These are phyloP conservation scores for Erebia epiphron DNA, from an alignment of 2,888 invertebrate species.

Conservation along the genomic window DNA sequence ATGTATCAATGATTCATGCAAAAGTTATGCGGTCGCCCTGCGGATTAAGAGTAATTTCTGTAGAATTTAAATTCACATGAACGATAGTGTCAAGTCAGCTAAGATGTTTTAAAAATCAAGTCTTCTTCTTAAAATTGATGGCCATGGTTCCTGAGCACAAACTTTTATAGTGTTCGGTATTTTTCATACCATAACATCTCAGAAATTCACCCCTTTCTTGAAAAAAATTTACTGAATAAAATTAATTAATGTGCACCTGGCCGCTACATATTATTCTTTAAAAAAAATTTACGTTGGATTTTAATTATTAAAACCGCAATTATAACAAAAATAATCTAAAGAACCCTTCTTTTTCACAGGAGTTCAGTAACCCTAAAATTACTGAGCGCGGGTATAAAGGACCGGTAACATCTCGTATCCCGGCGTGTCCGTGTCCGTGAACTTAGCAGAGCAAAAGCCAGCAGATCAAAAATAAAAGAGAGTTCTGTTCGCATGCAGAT, in stretches of 20 bases:
- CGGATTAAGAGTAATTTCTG: too few species aligned
- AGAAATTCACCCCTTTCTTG: background rate
- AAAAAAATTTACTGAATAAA: background rate
- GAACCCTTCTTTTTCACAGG: conserved; percentile 31
- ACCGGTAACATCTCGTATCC: conserved; percentile 40
- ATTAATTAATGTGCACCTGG: conserved; percentile 1
- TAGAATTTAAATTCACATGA: too few species aligned
- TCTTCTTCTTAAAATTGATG: background rate
- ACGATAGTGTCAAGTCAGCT: too few species aligned
- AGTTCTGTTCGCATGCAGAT: too few species aligned
- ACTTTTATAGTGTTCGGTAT: background rate
- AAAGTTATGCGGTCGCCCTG: too few species aligned
- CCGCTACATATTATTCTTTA: background rate
- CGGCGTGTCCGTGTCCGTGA: too few species aligned
- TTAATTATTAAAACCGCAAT: conserved; percentile 17
- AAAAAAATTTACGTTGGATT: background rate
- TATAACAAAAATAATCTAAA: background rate
- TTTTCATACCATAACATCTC: background rate
- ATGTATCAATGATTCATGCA: too few species aligned
- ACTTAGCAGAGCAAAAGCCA: too few species aligned
- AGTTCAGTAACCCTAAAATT: conserved; percentile 59
- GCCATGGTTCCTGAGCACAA: background rate
- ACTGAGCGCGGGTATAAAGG: conserved; percentile 46
- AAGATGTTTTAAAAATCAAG: too few species aligned
- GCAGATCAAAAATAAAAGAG: too few species aligned